Base-by-base conservation (phyloP, 35 echinoderm and acorn worm genomes). In the Apostichopus californicus region DNA sequence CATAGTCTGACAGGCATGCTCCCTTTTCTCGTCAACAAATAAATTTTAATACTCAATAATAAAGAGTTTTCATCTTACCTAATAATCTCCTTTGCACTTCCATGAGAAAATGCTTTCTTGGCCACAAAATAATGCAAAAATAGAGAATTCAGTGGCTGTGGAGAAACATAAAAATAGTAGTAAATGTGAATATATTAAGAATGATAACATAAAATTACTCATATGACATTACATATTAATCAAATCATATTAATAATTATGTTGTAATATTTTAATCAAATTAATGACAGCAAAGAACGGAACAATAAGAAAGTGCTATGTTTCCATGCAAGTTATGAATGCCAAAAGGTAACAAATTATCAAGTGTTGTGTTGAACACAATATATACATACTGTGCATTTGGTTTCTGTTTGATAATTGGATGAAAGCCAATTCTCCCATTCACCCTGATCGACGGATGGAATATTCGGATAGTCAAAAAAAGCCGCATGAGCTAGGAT, bases 111-210 rank as follows among this genome's bases (percentile, higher is more conserved):
- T 79, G 93, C 97, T 78, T 87, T 78, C 91, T 98, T 98, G 18
- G 97, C 95, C 20, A 94, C 97, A 94, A 98, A 98, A 91, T 98
- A 98, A 77, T 98, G 97, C 91, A 98, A 86, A 57, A 98, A 98
- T 55, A 96, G 93, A 4, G 92, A 94, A 86, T 98, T 98, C 66
- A 98, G 89, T 11, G 97, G 93, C 97, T 98, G 93, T 54, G 88
- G 91, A 90, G 56, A 89, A 93, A 79, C 93, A 56, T 64, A 79
- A 93, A 61, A 87, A 12, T 18, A 87, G 13, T 46, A 46, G 34
- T 46, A 46, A 46, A 46, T 46, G 34, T 46, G 34, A 46, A 46
- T 4, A 2, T 3, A 46, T 46, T 46, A 46, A 3, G 34, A 46
- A 46, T 46, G 34, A 46, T 46, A 46, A 46, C 34, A 46, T 46